Percentiles rank a stretch among this genome's conserved stretches.
These are phyloP conservation scores for Sorex maritimensis DNA, from an alignment of 2,797 vertebrate genomes.

Conservation along the genomic window DNA sequence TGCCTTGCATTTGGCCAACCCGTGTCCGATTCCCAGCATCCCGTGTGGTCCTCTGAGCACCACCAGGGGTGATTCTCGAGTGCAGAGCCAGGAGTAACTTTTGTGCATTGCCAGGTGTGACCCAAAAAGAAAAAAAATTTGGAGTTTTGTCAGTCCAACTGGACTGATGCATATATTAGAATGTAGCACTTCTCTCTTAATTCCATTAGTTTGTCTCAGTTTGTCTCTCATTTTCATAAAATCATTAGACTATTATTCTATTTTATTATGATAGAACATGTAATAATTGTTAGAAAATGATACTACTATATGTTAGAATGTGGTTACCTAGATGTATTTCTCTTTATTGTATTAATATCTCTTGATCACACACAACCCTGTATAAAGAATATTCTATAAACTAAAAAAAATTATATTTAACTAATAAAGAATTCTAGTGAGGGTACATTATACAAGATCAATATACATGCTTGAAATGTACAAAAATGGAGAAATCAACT, in stretches of 20 bases:
- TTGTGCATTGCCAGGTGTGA: too few species aligned
- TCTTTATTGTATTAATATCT: conserved; percentile 25
- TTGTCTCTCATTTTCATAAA: neutral
- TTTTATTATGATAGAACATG: too few species aligned
- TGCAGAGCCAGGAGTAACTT: too few species aligned
- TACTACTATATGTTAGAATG: neutral
- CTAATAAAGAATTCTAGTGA: conserved; percentile 17
- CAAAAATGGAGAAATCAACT: neutral
- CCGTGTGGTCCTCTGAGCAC: too few species aligned
- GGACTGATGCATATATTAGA: neutral
- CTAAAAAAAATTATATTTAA: neutral
- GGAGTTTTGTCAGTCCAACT: neutral
- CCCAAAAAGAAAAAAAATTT: neutral
- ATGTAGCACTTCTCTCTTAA: neutral
- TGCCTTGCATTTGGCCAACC: too few species aligned
- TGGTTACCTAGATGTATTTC: neutral
- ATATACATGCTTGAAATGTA: conserved; percentile 4
- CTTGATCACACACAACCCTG: neutral
- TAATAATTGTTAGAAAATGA: conserved; percentile 7
- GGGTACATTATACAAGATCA: conserved; percentile 11
- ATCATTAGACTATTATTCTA: too few species aligned
- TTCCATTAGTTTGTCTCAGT: neutral
- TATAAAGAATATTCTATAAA: neutral
- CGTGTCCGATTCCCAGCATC: too few species aligned
- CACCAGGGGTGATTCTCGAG: too few species aligned